Base-by-base conservation (phyloP, 2,113 vertebrate genomes). In the Lophius piscatorius region DNA sequence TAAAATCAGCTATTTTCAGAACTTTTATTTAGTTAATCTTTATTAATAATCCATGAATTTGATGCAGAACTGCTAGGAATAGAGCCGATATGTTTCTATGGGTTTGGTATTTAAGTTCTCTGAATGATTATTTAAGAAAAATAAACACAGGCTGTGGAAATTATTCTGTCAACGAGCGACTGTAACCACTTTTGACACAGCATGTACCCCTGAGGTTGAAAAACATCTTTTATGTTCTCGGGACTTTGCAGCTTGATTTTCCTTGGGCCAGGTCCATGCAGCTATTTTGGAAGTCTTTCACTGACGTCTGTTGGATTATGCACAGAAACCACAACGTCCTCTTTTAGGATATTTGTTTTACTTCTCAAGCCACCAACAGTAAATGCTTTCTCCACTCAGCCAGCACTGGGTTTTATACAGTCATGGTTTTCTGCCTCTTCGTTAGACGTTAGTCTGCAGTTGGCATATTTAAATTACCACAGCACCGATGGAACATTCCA, bases 341-440 rank as follows among this genome's bases (percentile, higher is more conserved):
- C 78, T 84, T 83, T 83, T 70, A 83, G 80, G 67, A 78, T 74
- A 84, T 78, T 80, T 80, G 64, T 85, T 86, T 84, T 74, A 74
- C 82, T 83, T 87, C 69, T 80, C 70, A 59, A 71, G 67, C 45
- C 77, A 54, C 70, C 60, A 79, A 91, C 81, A 87, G 76, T 81
- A 81, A 80, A 82, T 83, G 76, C 84, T 79, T 83, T 88, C 57
- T 84, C 47, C 77, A 52, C 64, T 10, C 48, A 83, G 83, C 77
- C 75, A 77, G 59, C 72, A 71, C 42, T 70, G 70, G 73, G 40
- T 77, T 87, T 84, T 76, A 82, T 80, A 70, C 69, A 73, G 68
- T 77, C 66, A 72, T 62, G 74, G 63, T 89, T 78, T 84, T 84
- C 74, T 82, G 71, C 76, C 67, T 57, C 70, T 79, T 72, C 66